Evolutionary conservation across 2,888 invertebrate species (phyloP).

Genomic region (Athrips mouffetella): DNA sequence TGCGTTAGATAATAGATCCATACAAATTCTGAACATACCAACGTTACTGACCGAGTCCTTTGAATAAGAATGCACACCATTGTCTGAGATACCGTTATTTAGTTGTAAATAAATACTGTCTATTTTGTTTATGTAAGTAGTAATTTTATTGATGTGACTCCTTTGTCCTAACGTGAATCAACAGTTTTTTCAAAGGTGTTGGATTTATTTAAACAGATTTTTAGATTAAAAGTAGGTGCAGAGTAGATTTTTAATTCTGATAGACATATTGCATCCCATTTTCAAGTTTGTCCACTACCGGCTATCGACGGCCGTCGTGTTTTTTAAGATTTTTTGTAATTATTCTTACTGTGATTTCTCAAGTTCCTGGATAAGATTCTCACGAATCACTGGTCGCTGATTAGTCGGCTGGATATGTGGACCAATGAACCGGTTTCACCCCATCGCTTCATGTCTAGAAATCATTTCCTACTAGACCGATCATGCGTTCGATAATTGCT

Average conservation of each 20-base stretch:
- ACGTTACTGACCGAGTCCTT: constrained; percentile 26
- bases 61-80: constrained; percentile 35
- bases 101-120: constrained; percentile 35
- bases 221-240: no score
- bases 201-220: no score
- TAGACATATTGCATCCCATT: no score
- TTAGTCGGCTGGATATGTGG: constrained; percentile 70
- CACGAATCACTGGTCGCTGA: constrained; percentile 64
- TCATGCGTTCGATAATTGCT: constrained; percentile 65
- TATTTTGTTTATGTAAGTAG: constrained; percentile 25
- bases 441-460: constrained; percentile 63
- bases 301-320: no score
- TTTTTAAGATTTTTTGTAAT: no score
- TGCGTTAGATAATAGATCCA: constrained; percentile 19
- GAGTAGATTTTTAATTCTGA: no score
- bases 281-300: no score
- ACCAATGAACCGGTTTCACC: constrained; percentile 74
- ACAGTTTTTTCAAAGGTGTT: no score
- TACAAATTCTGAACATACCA: constrained; percentile 24
- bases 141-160: constrained; percentile 11
- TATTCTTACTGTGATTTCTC: constrained; percentile 41
- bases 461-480: constrained; percentile 73
- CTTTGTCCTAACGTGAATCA: constrained; percentile 1
- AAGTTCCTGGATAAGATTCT: constrained; percentile 64
- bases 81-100: constrained; percentile 45